Percentiles rank a stretch among this genome's conserved stretches.
phyloP scores from a whole-genome alignment of 2,113 vertebrate genomes.

The Theristicus caerulescens region DNA sequence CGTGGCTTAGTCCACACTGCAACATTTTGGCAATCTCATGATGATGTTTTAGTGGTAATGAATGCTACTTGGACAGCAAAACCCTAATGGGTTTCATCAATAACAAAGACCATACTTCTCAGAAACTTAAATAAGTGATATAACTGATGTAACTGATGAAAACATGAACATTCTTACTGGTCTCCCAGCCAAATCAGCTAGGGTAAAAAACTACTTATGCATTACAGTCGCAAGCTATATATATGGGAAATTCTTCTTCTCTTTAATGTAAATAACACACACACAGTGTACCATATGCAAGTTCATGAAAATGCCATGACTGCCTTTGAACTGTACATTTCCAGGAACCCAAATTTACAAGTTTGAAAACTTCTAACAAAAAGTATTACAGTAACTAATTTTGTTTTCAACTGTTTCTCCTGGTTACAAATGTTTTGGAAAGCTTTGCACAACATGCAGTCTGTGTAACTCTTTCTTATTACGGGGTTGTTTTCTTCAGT shows the following conservation, averaged over 20 bases:
- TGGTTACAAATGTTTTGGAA: conserved; percentile 28
- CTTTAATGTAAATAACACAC: neutral
- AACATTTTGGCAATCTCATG: neutral
- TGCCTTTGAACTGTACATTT: neutral
- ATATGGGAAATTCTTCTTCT: neutral
- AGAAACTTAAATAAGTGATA: neutral
- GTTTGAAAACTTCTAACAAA: neutral
- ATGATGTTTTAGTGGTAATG: neutral
- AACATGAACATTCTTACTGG: neutral
- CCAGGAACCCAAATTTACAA: neutral
- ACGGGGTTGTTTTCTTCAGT: neutral
- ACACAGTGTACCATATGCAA: accelerated
- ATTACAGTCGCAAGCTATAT: neutral
- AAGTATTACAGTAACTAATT: neutral
- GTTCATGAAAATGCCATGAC: neutral
- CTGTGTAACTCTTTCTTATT: neutral
- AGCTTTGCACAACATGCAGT: neutral
- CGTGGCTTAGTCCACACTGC: neutral
- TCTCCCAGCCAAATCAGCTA: neutral
- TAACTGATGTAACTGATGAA: neutral
- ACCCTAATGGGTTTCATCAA: neutral
- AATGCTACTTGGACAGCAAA: neutral
- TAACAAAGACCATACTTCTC: neutral
- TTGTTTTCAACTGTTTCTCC: conserved; percentile 3
- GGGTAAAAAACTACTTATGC: neutral